Conservation (phyloP, 2,888 invertebrate genomes). For the Andricus curvator region DNA sequence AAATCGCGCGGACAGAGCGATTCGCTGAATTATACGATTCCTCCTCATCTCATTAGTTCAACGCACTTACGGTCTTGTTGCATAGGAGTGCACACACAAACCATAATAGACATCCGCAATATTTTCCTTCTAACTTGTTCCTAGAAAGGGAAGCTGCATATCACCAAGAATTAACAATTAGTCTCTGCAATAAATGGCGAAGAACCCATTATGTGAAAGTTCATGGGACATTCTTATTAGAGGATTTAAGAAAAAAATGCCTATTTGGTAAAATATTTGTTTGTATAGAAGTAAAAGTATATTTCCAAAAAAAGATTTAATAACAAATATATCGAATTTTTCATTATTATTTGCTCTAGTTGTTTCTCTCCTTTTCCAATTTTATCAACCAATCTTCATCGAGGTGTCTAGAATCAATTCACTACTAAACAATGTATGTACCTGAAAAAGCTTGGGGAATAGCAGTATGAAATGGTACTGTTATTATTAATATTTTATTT, state of each 20-base stretch:
- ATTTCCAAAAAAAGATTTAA: neutral
- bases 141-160: neutral
- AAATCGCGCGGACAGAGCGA: constrained; percentile 6
- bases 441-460: neutral
- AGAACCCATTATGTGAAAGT: neutral
- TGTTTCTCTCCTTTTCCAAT: neutral
- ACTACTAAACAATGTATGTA: neutral
- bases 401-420: neutral
- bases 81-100: neutral
- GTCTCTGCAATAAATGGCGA: neutral
- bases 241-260: neutral
- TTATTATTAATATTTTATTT: neutral
- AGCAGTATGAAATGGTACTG: neutral
- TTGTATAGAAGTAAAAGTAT: too few relatives aligned
- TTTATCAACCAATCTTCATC: neutral
- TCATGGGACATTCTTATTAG: neutral
- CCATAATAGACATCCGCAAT: neutral
- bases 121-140: neutral
- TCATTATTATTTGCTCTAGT: neutral
- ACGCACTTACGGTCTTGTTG: constrained; percentile 22
- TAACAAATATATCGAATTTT: neutral
- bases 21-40: constrained; percentile 22
- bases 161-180: constrained; percentile 1
- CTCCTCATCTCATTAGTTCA: constrained; percentile 37
- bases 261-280: neutral